Evolutionary conservation across 2,888 invertebrate genomes (phyloP).

Genomic region (Drosophila putrida): DNA sequence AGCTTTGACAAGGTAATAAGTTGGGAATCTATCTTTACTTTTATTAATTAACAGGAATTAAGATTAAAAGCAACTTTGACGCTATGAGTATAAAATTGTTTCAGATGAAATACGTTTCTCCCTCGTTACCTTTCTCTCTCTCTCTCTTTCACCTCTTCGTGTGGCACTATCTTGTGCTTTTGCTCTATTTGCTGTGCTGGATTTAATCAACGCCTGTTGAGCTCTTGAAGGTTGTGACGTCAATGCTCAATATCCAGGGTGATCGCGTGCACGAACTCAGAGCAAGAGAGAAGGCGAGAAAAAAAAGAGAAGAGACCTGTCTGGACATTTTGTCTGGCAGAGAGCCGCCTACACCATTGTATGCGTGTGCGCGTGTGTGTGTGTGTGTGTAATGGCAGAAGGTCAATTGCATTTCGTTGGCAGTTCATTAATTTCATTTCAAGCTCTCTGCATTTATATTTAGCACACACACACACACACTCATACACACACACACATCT

Average conservation of each 20-base stretch:
- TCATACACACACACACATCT: conserved; percentile 17
- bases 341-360: conserved; percentile 47
- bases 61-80: no score
- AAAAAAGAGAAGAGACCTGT: background rate
- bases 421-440: conserved; percentile 78
- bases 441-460: conserved; percentile 54
- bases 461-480: conserved; percentile 41
- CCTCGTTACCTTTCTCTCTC: background rate
- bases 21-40: no score
- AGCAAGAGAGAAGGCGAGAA: conserved; percentile 12
- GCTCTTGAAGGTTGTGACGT: conserved; percentile 65
- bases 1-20: no score
- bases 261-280: conserved; percentile 56
- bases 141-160: background rate
- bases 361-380: conserved; percentile 21
- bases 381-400: conserved; percentile 66
- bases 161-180: background rate
- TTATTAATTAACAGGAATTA: no score
- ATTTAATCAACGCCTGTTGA: conserved; percentile 20
- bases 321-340: conserved; percentile 74
- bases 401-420: conserved; percentile 83
- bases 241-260: conserved; percentile 69
- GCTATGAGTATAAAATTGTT: no score
- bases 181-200: conserved; percentile 1
- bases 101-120: background rate